Evolutionary conservation across 2,888 invertebrate genomes (phyloP).

Genomic region (Lingula anatina): DNA sequence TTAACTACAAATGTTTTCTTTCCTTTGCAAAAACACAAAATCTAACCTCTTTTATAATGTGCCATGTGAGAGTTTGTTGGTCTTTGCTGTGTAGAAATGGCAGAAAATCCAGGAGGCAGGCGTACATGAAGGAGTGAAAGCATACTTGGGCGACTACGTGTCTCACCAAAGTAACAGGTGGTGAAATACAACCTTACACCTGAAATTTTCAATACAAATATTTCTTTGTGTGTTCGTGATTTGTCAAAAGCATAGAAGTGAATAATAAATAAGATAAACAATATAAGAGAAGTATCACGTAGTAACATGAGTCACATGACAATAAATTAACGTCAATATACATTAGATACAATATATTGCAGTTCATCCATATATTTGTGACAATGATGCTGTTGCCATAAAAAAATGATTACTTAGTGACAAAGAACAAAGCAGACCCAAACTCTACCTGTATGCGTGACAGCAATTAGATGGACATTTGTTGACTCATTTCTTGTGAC

Average conservation of each 20-base stretch:
- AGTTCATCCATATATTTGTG: no score
- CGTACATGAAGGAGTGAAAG: constrained; percentile 76
- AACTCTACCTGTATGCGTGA: constrained; percentile 69
- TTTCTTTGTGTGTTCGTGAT: no score
- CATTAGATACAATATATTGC: no score
- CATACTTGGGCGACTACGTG: constrained; percentile 26
- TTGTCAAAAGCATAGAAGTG: no score
- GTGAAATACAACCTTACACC: constrained; percentile 48
- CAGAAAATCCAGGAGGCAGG: constrained; percentile 84
- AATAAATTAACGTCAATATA: no score
- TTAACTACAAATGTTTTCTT: no score
- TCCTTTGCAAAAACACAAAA: constrained; percentile 52
- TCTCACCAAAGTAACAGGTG: constrained; percentile 33
- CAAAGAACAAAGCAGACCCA: no score
- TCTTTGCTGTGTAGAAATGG: constrained; percentile 75
- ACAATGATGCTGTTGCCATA: no score
- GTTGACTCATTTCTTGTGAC: constrained; percentile 75
- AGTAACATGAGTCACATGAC: no score
- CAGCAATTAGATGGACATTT: constrained; percentile 80
- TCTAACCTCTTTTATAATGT: constrained; percentile 64
- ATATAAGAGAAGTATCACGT: no score
- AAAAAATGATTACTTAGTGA: no score
- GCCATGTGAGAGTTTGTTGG: constrained; percentile 80
- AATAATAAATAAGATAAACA: no score
- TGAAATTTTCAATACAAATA: constrained; percentile 12